These are phyloP conservation scores for Cygnus atratus DNA, from an alignment of 2,113 vertebrate genomes.

Conservation along the genomic window DNA sequence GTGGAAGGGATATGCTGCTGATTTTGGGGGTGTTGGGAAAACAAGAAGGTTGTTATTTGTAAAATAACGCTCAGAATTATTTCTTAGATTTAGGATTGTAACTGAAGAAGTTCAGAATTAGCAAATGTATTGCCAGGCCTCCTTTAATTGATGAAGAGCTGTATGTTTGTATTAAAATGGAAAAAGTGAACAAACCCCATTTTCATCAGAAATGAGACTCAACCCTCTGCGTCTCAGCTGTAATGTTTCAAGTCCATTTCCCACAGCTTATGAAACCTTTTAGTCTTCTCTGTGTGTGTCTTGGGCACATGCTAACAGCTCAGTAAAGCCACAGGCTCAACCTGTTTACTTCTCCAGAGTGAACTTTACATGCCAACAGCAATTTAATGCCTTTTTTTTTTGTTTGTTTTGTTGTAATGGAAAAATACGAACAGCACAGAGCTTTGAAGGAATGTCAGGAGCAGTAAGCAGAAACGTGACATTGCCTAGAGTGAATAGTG, in stretches of 20 bases:
- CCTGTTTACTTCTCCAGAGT: not conserved
- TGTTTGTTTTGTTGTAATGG: not conserved
- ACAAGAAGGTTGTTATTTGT: not conserved
- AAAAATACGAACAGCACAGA: not conserved
- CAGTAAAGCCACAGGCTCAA: not conserved
- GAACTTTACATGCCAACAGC: not conserved
- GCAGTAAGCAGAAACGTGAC: not conserved
- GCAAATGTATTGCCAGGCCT: not conserved
- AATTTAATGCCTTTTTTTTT: not conserved
- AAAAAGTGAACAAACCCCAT: not conserved
- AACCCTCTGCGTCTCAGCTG: not conserved
- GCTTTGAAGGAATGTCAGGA: not conserved
- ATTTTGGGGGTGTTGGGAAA: not conserved
- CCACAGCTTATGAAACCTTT: not conserved
- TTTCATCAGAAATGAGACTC: not conserved
- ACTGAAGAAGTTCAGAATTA: not conserved
- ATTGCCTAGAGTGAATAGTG: not conserved
- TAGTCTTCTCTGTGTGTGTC: not conserved
- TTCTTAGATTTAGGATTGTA: not conserved
- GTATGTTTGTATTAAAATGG: not conserved
- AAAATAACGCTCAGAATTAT: not conserved
- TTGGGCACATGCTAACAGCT: not conserved
- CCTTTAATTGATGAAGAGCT: not conserved
- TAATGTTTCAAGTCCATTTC: not conserved
- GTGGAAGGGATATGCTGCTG: not conserved